Evolutionary conservation across 1,140 invertebrate species (phyloP), one percentile per base, ranked within the genome.

Genomic region (Microplitis demolitor): DNA sequence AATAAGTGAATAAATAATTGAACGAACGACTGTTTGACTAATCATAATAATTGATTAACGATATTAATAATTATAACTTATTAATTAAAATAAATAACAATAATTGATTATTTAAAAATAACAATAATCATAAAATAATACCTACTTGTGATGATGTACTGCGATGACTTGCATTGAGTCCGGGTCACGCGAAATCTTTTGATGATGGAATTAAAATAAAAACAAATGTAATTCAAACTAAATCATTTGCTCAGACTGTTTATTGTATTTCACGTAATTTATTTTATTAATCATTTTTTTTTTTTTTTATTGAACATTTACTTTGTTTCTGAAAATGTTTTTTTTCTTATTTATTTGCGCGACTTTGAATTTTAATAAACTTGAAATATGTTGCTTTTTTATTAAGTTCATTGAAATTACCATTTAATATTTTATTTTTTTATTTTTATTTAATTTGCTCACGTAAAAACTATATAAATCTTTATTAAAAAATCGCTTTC

Each of bases 141-240:
- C 73, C 79, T 85, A 85, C 80, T 86, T 85, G 82, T 87, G 84
- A 87, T 82, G 78, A 84, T 87, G 85, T 86, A 86, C 75, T 80
- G 84, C 84, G 84, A 84, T 85, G 84, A 86, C 84, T 85, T 83
- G 85, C 82, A 81, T 82, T 84, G 79, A 85, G 80, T 83, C 78
- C 84, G 85, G 81, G 85, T 87, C 84, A 85, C 83, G 83, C 81
- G 81, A 84, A 81, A 85, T 80, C 84, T 86, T 81, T 86, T 86
- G 83, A 86, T 83, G 83, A 85, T 86, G 82, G 80, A 86, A 87
- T 85, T 86, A 79, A 85, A 87, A 87, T 87, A 87, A 87, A 87
- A 87, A 76, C 81, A 82, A 86, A 86, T 87, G 82, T 85, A 85
- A 86, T 85, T 87, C 77, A 87, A 85, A 87, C 78, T 85, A 79